phyloP scores from a whole-genome alignment of 2,113 vertebrate species.

The Elanoides forficatus region DNA sequence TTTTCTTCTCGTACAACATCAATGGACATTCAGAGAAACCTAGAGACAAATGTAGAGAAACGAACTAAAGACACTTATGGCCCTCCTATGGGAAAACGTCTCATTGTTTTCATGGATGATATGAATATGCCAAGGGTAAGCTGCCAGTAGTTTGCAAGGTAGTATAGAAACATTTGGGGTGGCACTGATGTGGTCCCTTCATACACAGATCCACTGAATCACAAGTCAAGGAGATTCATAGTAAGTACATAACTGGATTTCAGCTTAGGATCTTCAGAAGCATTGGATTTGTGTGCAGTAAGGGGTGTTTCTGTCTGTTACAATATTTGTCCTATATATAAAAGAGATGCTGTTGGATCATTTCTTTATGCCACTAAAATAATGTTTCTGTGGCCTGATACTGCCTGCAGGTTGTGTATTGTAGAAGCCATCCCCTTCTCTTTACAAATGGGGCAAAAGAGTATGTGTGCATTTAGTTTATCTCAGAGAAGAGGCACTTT shows the following conservation, averaged over 20 bases:
- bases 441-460: background rate
- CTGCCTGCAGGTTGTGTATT: background rate
- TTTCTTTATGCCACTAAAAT: background rate
- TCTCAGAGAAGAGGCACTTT: background rate
- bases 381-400: background rate
- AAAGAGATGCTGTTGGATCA: background rate
- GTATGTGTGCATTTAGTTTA: background rate
- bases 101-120: slow-evolving; percentile 94
- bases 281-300: background rate
- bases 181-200: background rate
- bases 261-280: background rate
- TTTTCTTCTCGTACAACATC: slow-evolving; percentile 96
- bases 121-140: slow-evolving; percentile 95
- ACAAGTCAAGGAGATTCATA: background rate
- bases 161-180: background rate
- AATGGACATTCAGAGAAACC: slow-evolving; percentile 90
- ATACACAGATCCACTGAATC: background rate
- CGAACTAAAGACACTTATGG: slow-evolving; percentile 90
- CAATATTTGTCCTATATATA: background rate
- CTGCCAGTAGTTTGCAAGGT: background rate
- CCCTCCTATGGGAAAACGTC: slow-evolving; percentile 89
- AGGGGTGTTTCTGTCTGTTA: background rate
- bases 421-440: background rate
- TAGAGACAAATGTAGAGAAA: slow-evolving; percentile 94
- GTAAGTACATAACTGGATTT: background rate